These are phyloP conservation scores for Dermolepida albohirtum DNA, from an alignment of 2,888 invertebrate genomes.

Conservation along the genomic window DNA sequence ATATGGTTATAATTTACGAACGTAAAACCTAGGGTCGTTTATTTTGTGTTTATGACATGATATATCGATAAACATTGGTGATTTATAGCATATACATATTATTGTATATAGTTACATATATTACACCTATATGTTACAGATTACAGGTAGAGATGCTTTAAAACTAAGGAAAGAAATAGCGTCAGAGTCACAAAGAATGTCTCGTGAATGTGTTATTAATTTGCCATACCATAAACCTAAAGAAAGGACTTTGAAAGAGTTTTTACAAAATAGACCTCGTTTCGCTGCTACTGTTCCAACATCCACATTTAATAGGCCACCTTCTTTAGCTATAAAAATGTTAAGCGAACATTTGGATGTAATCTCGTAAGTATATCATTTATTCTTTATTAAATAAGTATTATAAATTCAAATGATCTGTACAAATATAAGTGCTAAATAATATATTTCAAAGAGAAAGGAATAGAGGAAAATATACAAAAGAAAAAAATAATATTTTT, in stretches of 20 bases:
- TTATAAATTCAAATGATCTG: no score
- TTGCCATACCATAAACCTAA: conserved; percentile 91
- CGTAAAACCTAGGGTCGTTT: no score
- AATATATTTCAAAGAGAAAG: no score
- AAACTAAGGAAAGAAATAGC: conserved; percentile 81
- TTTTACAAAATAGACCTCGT: conserved; percentile 71
- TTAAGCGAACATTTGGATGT: conserved; percentile 73
- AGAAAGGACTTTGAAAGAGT: conserved; percentile 82
- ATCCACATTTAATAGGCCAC: conserved; percentile 58
- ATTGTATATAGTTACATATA: no score
- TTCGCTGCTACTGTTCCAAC: conserved; percentile 62
- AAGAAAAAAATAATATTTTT: no score
- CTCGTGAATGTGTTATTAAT: conserved; percentile 80
- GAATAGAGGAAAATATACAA: no score
- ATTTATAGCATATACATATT: no score
- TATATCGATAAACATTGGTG: no score
- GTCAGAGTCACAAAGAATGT: conserved; percentile 85
- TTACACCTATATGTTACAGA: conserved; percentile 63
- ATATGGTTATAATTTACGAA: no score
- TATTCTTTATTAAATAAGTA: background rate
- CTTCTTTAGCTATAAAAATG: conserved; percentile 73
- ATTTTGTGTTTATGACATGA: no score
- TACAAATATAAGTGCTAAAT: no score
- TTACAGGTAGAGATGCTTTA: conserved; percentile 75
- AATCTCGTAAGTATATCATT: conserved; percentile 70